Conservation (phyloP, 2,888 invertebrate species). For the Anodontia alba region DNA sequence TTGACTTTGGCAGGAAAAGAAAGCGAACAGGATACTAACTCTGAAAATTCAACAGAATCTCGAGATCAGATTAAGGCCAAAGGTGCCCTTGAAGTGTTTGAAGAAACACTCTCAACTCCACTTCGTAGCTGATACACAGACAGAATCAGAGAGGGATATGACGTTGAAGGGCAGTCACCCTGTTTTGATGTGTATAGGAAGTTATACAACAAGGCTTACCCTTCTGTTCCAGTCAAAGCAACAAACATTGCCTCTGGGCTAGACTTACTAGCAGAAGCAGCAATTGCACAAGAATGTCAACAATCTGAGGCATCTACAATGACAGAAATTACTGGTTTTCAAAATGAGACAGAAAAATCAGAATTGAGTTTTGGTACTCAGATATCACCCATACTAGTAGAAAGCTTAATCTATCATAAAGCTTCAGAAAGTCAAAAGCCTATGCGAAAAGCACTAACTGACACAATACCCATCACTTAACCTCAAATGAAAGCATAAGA, state of each 20-base stretch:
- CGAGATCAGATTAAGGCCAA: not conserved
- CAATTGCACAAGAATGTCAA: not conserved
- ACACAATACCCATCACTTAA: too few relatives aligned
- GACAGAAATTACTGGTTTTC: not conserved
- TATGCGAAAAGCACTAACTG: too few relatives aligned
- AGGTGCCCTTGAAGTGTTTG: slow-evolving; percentile 35
- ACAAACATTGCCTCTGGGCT: slow-evolving; percentile 19
- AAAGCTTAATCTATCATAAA: not conserved
- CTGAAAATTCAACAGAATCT: too few relatives aligned
- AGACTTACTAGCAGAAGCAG: slow-evolving; percentile 18
- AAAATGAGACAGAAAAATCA: slow-evolving; percentile 3
- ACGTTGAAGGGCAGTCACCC: slow-evolving; percentile 39
- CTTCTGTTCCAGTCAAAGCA: slow-evolving; percentile 14
- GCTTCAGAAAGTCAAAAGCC: too few relatives aligned
- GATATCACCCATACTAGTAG: not conserved
- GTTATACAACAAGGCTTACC: slow-evolving; percentile 37
- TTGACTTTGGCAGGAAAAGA: too few relatives aligned
- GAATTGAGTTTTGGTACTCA: not conserved
- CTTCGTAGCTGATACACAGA: slow-evolving; percentile 27
- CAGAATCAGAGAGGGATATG: slow-evolving; percentile 34
- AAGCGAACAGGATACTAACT: too few relatives aligned
- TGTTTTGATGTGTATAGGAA: slow-evolving; percentile 35
- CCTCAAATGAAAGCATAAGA: too few relatives aligned
- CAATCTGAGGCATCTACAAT: not conserved
- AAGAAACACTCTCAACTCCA: slow-evolving; percentile 32